Evolutionary conservation across 35 echinoderm and acorn worm genomes (phyloP), one percentile per base, ranked within the genome.

Genomic region (Holothuria glaberrima): DNA sequence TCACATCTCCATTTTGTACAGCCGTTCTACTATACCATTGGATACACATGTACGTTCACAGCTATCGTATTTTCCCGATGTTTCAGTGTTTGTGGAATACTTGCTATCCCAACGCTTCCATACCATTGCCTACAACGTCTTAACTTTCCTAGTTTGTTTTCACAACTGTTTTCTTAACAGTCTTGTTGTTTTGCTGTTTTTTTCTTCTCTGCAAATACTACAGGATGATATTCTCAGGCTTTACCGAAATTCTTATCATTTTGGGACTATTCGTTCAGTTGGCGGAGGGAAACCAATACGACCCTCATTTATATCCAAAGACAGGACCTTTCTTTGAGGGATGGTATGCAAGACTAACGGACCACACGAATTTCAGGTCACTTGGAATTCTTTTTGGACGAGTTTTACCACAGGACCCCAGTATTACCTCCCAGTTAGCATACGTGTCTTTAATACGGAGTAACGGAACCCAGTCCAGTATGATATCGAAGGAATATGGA

Each of bases 371-470:
- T 31, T 32, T 27, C 13, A 68, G 86, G 30, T 92, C 92, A 33
- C 88, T 94, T 58, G 95, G 95, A 0, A 89, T 97, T 61, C 89
- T 97, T 33, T 97, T 97, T 70, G 95, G 95, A 25, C 34, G 68
- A 3, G 91, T 97, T 4, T 66, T 93, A 19, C 91, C 90, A 6
- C 67, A 56, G 14, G 30, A 22, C 25, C 41, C 28, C 17, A 5
- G 13, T 0, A 20, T 0, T 25, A 62, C 22, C 0, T 5, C 21
- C 21, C 75, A 89, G 9, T 21, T 71, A 24, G 92, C 92, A 21
- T 97, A 97, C 41, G 25, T 97, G 12, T 48, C 71, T n/a, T 24
- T 97, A 18, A 6, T 97, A 0, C 45, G 90, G 34, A 94, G 92
- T 24, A 83, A 83, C 22, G 89, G 86, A 33, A 27, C 14, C 10